Evolutionary conservation across 1,140 invertebrate species (phyloP).

Genomic region (Oedothorax gibbosus): DNA sequence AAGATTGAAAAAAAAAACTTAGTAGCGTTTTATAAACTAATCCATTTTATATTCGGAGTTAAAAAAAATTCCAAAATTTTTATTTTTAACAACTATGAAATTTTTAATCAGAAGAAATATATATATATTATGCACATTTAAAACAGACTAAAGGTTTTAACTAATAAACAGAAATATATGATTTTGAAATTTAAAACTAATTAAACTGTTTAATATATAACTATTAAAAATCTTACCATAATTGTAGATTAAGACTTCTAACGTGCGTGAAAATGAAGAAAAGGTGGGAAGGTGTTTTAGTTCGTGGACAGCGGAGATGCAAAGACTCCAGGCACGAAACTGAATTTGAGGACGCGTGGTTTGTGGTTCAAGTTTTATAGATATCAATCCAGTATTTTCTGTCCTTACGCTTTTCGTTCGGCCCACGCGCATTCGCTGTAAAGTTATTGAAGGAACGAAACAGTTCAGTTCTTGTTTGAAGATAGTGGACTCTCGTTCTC

Average conservation of each 20-base stretch:
- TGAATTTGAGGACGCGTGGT: neutral
- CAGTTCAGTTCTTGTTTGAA: neutral
- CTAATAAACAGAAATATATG: too few species aligned
- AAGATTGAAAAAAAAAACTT: too few species aligned
- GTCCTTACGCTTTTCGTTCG: conserved; percentile 16
- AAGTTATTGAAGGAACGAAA: neutral
- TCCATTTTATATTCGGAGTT: too few species aligned
- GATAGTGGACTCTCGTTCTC: neutral
- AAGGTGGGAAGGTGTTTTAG: neutral
- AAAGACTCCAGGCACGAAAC: conserved; percentile 50
- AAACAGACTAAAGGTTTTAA: too few species aligned
- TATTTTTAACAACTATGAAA: too few species aligned
- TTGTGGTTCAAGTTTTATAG: conserved; percentile 24
- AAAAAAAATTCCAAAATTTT: too few species aligned
- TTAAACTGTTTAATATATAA: neutral
- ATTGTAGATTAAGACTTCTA: neutral
- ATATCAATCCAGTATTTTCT: neutral
- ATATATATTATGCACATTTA: too few species aligned
- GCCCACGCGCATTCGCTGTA: neutral
- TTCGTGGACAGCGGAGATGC: conserved; percentile 30
- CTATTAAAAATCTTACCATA: conserved; percentile 18
- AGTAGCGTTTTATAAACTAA: too few species aligned
- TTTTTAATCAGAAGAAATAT: too few species aligned
- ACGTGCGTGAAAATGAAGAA: neutral
- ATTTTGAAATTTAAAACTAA: too few species aligned